Evolutionary conservation across 1,140 invertebrate genomes (phyloP).

Genomic region (Globodera ellingtonae): DNA sequence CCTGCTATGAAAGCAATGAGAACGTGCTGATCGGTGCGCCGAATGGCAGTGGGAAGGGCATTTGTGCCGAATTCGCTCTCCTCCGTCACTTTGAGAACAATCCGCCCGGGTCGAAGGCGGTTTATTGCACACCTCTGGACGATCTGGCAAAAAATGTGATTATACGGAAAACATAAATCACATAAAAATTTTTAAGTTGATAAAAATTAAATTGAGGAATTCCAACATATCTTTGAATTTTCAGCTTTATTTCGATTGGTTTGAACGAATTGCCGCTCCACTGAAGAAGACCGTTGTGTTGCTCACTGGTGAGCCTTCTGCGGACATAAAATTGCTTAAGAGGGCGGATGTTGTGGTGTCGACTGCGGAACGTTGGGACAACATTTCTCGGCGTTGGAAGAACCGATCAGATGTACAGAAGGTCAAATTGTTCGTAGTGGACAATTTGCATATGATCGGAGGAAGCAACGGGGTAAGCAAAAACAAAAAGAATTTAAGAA

Average conservation of each 20-base stretch:
- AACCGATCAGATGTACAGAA: constrained; percentile 97
- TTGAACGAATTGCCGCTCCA: constrained; percentile 79
- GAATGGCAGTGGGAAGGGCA: constrained; percentile 93
- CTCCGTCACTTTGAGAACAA: constrained; percentile 81
- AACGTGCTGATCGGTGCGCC: constrained; percentile 98
- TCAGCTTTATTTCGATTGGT: constrained; percentile 83
- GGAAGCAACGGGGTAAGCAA: constrained; percentile 68
- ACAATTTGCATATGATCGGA: constrained; percentile 84
- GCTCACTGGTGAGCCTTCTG: constrained; percentile 95
- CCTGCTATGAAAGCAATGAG: constrained; percentile 96
- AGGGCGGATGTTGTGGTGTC: constrained; percentile 89
- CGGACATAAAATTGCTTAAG: constrained; percentile 83
- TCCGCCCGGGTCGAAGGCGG: constrained; percentile 73
- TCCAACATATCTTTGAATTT: constrained; percentile 6
- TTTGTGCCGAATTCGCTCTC: constrained; percentile 94
- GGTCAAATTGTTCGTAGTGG: constrained; percentile 92
- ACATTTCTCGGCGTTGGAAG: constrained; percentile 95
- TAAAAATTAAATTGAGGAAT: too few relatives aligned
- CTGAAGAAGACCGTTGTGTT: constrained; percentile 80
- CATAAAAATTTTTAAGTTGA: constrained; percentile 2
- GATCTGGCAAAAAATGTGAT: constrained; percentile 79
- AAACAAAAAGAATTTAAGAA: neutral
- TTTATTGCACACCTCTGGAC: constrained; percentile 90
- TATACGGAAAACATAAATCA: neutral
- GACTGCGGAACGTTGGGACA: constrained; percentile 98